Conservation (phyloP, 1,140 invertebrate species). For the Ceratoteleas bidentatus region DNA sequence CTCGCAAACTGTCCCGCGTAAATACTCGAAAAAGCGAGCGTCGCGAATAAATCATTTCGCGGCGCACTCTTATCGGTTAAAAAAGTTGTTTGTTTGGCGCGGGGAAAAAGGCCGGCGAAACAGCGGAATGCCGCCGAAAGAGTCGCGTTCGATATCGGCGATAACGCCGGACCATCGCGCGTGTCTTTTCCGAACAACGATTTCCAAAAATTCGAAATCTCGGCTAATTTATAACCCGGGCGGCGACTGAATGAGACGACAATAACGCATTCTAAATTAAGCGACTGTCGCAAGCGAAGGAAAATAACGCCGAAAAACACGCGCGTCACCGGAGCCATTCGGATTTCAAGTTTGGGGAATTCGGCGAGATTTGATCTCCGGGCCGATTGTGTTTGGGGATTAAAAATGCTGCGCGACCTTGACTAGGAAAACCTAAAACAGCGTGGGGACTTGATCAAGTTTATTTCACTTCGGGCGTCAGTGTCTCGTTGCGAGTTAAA, state of each 20-base stretch:
- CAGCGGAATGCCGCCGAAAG: conserved; percentile 21
- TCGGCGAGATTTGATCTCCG: conserved; percentile 47
- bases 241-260: conserved; percentile 22
- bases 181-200: conserved; percentile 40
- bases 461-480: too few species aligned
- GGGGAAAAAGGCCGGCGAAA: conserved; percentile 22
- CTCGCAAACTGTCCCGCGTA: conserved; percentile 42
- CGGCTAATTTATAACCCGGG: conserved; percentile 45
- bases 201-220: conserved; percentile 54
- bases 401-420: conserved; percentile 24
- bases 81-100: conserved; percentile 52
- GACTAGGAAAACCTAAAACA: conserved; percentile 5
- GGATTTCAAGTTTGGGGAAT: conserved; percentile 38
- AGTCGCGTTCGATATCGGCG: conserved; percentile 38
- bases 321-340: conserved; percentile 38
- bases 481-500: too few species aligned
- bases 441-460: too few species aligned
- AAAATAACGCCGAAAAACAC: conserved; percentile 54
- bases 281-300: conserved; percentile 38
- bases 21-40: conserved; percentile 52
- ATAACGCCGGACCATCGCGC: conserved; percentile 33
- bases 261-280: conserved; percentile 50
- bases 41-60: conserved; percentile 46
- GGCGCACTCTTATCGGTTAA: conserved; percentile 34
- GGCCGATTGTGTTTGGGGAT: conserved; percentile 35